A percentile compares a stretch with the other conserved stretches of the same genome.
Evolutionary conservation across 2,113 vertebrate species (phyloP).

Genomic region (Hiodon tergisus): DNA sequence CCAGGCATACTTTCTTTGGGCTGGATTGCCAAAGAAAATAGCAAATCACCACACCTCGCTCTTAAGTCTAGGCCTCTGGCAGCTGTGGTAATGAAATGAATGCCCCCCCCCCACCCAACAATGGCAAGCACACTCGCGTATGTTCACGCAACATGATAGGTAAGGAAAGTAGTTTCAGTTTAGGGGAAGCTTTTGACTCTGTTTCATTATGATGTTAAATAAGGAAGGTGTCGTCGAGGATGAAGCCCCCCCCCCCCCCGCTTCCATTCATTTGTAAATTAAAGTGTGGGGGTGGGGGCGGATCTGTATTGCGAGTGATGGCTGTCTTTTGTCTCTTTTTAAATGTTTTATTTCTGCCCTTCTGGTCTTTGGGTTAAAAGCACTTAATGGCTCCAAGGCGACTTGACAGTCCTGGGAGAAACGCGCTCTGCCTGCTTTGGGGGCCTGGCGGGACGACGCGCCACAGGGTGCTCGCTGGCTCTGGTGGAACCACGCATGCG

Average conservation of each 20-base stretch:
- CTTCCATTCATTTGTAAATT: neutral
- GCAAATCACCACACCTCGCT: neutral
- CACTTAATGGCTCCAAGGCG: neutral
- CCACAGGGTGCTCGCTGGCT: too few relatives aligned
- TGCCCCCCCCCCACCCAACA: neutral
- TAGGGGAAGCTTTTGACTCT: neutral
- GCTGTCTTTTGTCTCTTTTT: neutral
- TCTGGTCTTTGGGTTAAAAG: neutral
- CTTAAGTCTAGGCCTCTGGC: neutral
- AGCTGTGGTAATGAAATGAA: neutral
- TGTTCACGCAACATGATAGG: neutral
- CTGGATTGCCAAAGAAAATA: conserved; percentile 7
- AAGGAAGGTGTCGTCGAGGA: neutral
- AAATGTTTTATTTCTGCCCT: neutral
- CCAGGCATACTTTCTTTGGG: neutral
- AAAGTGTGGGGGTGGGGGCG: neutral
- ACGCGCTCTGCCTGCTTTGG: too few relatives aligned
- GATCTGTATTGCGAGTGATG: neutral
- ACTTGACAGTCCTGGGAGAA: neutral
- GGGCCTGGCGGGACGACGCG: too few relatives aligned
- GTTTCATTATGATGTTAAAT: neutral
- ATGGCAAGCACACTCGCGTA: neutral
- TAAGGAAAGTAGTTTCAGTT: neutral
- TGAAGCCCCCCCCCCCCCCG: neutral
- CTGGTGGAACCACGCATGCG: too few relatives aligned